Base-by-base conservation (phyloP, 92 coral and sea anemone genomes). In the Umimayanthus chanpuru region DNA sequence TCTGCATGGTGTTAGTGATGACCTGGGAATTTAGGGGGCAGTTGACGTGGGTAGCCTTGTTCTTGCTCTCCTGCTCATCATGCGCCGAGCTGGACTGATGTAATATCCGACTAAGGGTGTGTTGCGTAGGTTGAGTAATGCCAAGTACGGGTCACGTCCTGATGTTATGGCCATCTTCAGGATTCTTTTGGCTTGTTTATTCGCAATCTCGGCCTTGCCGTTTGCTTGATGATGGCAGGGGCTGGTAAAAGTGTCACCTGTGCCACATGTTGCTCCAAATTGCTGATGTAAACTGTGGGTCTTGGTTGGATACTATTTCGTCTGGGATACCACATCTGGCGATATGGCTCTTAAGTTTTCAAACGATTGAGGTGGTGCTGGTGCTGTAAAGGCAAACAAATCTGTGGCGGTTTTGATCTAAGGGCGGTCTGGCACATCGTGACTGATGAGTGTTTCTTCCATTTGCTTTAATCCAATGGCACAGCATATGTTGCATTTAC, bases 271-370 rank as follows among this genome's bases (percentile, higher is more conserved):
- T 70, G 38, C 29, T 28, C 75, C 29, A 26, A 70, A 70, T 16
- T 68, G 73, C 73, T 20, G 73, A 68, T 9, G 75, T 70, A 32
- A 28, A 70, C 75, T 70, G 76, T 29, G 40, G 40, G 16, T 18
- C 40, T 28, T 28, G 40, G 6, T 71, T 14, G 2, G 4, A 28
- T 25, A 88, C 73, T 16, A 81, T 38, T 70, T 81, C 73, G 32
- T 82, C 85, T 4, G 93, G 94, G 14, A 79, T 85, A 8, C 92
- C 88, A 43, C 85, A 91, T 55, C 94, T n/a, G 41, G 90, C 86
- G 56, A 50, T 50, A 2, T 50, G 56, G 56, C 56, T 9, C 56
- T 50, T 50, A 11, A 50, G 56, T 9, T 86, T 86, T 38, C n/a
- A 43, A 30, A 92, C 81, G 50, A 85, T 86, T 6, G 88, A 43